Evolutionary conservation across 2,888 invertebrate species (phyloP), one percentile per base, ranked within the genome.

Genomic region (Villa cingulata): DNA sequence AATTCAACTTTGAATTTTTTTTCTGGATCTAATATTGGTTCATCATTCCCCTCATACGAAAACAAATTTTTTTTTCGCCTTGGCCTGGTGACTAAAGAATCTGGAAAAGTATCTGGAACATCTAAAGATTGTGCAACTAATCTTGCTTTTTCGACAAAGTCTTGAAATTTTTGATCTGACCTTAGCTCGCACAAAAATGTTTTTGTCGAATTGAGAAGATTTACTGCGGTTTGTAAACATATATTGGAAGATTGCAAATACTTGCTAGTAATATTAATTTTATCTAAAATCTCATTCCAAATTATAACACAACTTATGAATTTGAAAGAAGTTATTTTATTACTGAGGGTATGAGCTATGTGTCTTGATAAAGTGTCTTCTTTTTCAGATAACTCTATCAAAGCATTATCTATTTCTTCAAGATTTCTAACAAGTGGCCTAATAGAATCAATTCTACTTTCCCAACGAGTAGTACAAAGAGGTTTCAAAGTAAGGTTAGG

Each of bases 261-360:
- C 16, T 43, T 44, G 14, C 46, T 50, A 1, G 36, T 39, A 34
- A 20, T 41, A 29, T 47, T 50, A 9, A 45, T 43, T 18, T 27
- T 50, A 23, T 45, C 36, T 39, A 40, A 50, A 43, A 48, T 43
- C 37, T 48, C 45, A 29, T 34, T 43, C 45, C 50, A 50, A 20
- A 50, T 41, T 4, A 40, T 14, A 15, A 45, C 15, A 15, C 27
- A 37, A 18, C 44, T 48, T 10, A 50, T 41, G 43, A 47, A 50
- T 23, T 18, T 42, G 40, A 45, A 45, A 42, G 43, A 40, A 17
- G 27, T 38, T n/a, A 50, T 39, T 23, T 50, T 45, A 37, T 42
- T 40, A n/a, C 45, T 39, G 20, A 50, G 17, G 1, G 39, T 38
- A 7, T 50, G n/a, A 15, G 45, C 48, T 19, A 27, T 45, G n/a